Evolutionary conservation across 2,113 vertebrate genomes (phyloP).

Genomic region (Microcebus griseorufus): DNA sequence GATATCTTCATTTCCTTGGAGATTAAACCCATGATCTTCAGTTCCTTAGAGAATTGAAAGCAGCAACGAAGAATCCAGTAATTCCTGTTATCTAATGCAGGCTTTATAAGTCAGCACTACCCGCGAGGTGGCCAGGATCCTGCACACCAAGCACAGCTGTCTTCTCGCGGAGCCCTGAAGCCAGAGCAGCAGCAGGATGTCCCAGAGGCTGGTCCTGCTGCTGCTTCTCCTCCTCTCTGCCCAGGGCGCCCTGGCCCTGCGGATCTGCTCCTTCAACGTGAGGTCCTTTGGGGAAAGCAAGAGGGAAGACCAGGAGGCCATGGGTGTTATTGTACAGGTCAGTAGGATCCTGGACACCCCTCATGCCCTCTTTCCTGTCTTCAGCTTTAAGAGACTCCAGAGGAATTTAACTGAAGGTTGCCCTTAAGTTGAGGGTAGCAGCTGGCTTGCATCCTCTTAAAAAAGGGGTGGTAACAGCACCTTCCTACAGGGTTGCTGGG

Average conservation of each 20-base stretch:
- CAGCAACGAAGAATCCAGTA: slow-evolving; percentile 74
- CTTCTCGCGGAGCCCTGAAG: background rate
- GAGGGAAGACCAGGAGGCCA: slow-evolving; percentile 78
- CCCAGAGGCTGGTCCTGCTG: background rate
- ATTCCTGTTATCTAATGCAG: slow-evolving; percentile 77
- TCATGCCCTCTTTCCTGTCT: background rate
- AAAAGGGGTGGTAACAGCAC: no score
- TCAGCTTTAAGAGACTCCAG: background rate
- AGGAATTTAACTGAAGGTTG: background rate
- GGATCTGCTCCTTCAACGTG: slow-evolving; percentile 92
- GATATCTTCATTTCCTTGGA: slow-evolving; percentile 30
- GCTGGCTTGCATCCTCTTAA: background rate
- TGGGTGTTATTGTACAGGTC: slow-evolving; percentile 88
- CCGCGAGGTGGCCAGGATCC: background rate
- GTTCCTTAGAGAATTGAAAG: slow-evolving; percentile 78
- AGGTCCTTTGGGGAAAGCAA: slow-evolving; percentile 89
- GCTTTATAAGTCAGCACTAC: slow-evolving; percentile 20
- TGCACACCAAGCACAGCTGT: rapidly evolving
- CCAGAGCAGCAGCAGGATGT: slow-evolving; percentile 32
- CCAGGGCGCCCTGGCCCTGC: slow-evolving; percentile 77
- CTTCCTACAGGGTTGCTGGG: background rate
- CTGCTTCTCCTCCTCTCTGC: slow-evolving; percentile 79
- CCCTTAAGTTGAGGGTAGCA: background rate
- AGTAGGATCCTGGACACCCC: background rate
- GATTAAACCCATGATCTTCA: slow-evolving; percentile 56